Evolutionary conservation across 2,797 vertebrate species (phyloP), one percentile per base, ranked within the genome.

Genomic region (Miichthys miiuy): DNA sequence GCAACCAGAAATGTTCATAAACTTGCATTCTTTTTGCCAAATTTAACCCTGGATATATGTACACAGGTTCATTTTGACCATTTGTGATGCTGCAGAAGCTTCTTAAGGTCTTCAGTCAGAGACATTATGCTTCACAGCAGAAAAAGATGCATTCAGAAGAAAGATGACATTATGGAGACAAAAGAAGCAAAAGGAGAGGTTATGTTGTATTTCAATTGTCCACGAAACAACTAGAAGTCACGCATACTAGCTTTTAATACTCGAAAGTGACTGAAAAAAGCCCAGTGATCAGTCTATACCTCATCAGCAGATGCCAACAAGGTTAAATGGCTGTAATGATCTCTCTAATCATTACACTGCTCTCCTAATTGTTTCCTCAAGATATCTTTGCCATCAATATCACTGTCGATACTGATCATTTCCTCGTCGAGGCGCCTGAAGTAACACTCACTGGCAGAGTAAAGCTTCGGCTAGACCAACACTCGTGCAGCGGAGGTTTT

Each of bases 281-380:
- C 38, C 18, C 52, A n/a, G 61, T 8, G 2, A 50, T 58, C 46
- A 41, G 80, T 79, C 81, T 47, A 10, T 21, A 75, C 7, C 69
- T 81, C 71, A 72, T 87, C 84, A 87, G 85, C 65, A 71, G 75
- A 67, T 42, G 82, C 47, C 80, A 71, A 70, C 16, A 34, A 78
- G 88, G 88, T 81, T 90, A 90, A 92, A 89, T 18, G 82, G 62
- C 64, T 67, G 18, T 84, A 90, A 87, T 81, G 88, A 90, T 88
- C 76, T 1, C 21, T 56, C 57, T 80, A 20, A 84, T 90, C 86
- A 64, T 85, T 89, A 81, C 84, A 42, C 76, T 3, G 75, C 66
- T 81, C 82, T 78, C 27, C 91, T 92, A 90, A 92, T 91, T 87
- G 87, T 90, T 88, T 88, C 89, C 86, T 88, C 77, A 62, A 82